These are phyloP conservation scores for Malacoctenus gilli DNA, from an alignment of 2,797 vertebrate species.

Conservation along the genomic window DNA sequence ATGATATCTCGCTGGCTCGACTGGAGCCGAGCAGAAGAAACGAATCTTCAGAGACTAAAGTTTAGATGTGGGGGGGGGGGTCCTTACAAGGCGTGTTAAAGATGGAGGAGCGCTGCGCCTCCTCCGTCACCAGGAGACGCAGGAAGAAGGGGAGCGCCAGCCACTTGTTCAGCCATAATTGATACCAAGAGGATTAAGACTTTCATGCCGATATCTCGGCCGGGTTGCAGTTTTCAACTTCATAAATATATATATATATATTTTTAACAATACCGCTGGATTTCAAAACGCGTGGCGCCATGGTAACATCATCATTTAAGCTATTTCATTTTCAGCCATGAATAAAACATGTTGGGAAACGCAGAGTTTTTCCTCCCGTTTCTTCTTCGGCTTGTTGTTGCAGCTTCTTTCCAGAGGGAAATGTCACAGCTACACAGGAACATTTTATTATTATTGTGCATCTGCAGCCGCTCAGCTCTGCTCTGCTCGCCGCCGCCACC, in stretches of 20 bases:
- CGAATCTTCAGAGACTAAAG: conserved; percentile 46
- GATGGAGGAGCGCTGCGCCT: conserved; percentile 23
- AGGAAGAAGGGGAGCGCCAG: conserved; percentile 25
- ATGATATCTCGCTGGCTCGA: conserved; percentile 27
- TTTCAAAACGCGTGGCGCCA: conserved; percentile 19
- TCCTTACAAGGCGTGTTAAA: conserved; percentile 46
- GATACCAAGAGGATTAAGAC: conserved; percentile 64
- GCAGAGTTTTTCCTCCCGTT: background rate
- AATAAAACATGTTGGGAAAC: conserved; percentile 57
- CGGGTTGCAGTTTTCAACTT: conserved; percentile 30
- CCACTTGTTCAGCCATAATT: conserved; percentile 66
- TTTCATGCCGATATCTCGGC: conserved; percentile 49
- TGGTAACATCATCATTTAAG: conserved; percentile 42
- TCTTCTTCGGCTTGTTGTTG: too few species aligned
- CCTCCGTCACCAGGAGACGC: conserved; percentile 31
- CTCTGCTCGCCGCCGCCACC: too few species aligned
- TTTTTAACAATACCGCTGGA: conserved; percentile 23
- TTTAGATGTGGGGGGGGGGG: conserved; percentile 30
- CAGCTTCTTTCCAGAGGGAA: background rate
- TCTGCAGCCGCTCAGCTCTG: too few species aligned
- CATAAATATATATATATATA: conserved; percentile 40
- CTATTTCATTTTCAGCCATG: conserved; percentile 41
- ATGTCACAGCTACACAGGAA: conserved; percentile 26
- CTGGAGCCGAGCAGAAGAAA: conserved; percentile 27
- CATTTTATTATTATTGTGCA: conserved; percentile 23